Evolutionary conservation across 2,888 invertebrate species (phyloP).

Genomic region (Zootermopsis nevadensis): DNA sequence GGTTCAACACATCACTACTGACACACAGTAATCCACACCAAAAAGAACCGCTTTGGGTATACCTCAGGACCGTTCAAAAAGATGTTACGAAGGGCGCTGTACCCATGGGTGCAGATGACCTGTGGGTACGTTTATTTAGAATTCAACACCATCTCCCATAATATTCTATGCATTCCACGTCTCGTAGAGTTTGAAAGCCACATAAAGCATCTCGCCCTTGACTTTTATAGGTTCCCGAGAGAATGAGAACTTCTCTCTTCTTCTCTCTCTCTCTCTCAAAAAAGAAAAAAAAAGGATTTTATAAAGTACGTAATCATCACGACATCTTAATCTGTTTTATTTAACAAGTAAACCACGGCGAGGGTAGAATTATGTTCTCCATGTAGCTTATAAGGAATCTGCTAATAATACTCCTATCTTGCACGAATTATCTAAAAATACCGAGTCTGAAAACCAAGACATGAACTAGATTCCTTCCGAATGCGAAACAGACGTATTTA

Average conservation of each 20-base stretch:
- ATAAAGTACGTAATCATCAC: not conserved
- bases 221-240: conserved; percentile 4
- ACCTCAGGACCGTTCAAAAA: not conserved
- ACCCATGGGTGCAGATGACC: not conserved
- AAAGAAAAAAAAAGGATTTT: not conserved
- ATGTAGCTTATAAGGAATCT: no score
- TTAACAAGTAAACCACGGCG: no score
- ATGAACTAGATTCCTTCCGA: no score
- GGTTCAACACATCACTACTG: not conserved
- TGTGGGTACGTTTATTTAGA: conserved; percentile 7
- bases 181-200: not conserved
- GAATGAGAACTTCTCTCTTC: not conserved
- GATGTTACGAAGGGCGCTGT: not conserved
- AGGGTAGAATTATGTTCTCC: no score
- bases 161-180: conserved; percentile 3
- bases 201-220: conserved; percentile 4
- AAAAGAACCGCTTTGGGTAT: not conserved
- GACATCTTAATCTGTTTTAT: not conserved
- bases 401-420: no score
- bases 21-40: not conserved
- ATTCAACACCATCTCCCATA: not conserved
- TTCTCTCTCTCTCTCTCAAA: not conserved
- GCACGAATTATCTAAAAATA: no score
- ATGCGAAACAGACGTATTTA: no score
- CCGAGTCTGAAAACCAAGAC: no score